A percentile compares a stretch with the other conserved stretches of the same genome.
phyloP scores from a whole-genome alignment of 2,113 vertebrate species.

The Trachemys scripta region DNA sequence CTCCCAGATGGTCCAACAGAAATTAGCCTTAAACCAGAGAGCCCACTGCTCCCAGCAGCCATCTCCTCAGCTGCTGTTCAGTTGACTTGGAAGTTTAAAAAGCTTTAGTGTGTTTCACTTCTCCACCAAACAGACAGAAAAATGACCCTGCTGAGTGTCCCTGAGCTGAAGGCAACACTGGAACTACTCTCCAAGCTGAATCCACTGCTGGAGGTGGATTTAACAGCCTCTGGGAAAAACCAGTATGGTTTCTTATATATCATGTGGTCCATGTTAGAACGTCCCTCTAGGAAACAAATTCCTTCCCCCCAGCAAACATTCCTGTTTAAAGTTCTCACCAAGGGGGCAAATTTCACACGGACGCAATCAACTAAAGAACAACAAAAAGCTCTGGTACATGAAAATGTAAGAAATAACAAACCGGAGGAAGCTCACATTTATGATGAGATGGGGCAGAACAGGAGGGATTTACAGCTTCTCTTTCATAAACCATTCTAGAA shows the following conservation, averaged over 20 bases:
- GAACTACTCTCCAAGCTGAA: background rate
- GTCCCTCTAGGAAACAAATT: background rate
- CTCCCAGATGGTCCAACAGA: background rate
- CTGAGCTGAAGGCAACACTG: background rate
- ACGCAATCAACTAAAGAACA: background rate
- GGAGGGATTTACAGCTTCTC: background rate
- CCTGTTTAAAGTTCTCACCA: background rate
- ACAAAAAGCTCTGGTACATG: too few species aligned
- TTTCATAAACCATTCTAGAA: background rate
- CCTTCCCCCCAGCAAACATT: background rate
- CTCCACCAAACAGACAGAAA: too few species aligned
- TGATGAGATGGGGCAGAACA: fast-evolving
- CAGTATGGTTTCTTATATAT: background rate
- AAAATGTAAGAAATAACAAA: background rate
- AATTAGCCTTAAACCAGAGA: background rate
- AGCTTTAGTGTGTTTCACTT: background rate
- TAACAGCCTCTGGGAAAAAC: background rate
- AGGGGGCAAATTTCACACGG: background rate
- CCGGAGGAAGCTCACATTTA: background rate
- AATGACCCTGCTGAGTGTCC: background rate
- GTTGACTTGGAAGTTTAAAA: background rate
- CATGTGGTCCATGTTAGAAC: background rate
- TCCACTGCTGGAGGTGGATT: background rate
- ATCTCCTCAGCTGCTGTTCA: background rate
- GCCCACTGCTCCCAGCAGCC: background rate